Conservation (phyloP, 2,888 invertebrate genomes). For the Malachius bipustulatus region DNA sequence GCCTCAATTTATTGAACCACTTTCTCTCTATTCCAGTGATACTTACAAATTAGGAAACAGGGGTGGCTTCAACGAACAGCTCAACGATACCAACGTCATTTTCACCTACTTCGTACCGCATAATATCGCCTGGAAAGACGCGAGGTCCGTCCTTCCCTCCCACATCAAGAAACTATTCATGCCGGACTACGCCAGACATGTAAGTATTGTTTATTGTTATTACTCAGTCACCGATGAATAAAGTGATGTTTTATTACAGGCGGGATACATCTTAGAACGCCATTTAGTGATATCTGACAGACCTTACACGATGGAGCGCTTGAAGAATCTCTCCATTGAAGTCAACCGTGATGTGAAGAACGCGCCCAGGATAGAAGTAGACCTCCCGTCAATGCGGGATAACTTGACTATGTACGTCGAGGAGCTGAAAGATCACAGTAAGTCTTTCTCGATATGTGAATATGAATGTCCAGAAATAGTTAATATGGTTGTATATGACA, state of each 20-base stretch:
- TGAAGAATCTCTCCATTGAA: constrained; percentile 51
- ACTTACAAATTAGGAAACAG: constrained; percentile 66
- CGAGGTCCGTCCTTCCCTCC: constrained; percentile 63
- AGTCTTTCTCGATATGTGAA: too few relatives aligned
- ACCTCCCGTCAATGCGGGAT: constrained; percentile 54
- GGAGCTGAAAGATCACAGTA: constrained; percentile 60
- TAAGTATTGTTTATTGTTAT: constrained; percentile 36
- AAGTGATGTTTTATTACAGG: constrained; percentile 41
- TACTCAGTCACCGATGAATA: too few relatives aligned
- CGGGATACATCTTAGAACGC: constrained; percentile 71
- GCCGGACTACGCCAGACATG: constrained; percentile 68
- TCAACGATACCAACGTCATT: constrained; percentile 62
- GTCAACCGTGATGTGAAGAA: constrained; percentile 29
- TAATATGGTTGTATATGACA: too few relatives aligned
- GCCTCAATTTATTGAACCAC: background rate
- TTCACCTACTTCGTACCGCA: constrained; percentile 89
- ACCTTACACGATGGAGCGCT: constrained; percentile 68
- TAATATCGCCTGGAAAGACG: constrained; percentile 78
- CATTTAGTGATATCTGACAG: constrained; percentile 73
- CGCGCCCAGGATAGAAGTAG: constrained; percentile 38
- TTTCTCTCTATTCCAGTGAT: constrained; percentile 44
- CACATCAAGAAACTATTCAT: constrained; percentile 75
- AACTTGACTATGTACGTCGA: constrained; percentile 64
- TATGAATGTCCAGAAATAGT: too few relatives aligned
- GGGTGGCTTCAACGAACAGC: constrained; percentile 63